Base-by-base conservation (phyloP, 2,113 vertebrate species). In the Phyllostomus discolor region DNA sequence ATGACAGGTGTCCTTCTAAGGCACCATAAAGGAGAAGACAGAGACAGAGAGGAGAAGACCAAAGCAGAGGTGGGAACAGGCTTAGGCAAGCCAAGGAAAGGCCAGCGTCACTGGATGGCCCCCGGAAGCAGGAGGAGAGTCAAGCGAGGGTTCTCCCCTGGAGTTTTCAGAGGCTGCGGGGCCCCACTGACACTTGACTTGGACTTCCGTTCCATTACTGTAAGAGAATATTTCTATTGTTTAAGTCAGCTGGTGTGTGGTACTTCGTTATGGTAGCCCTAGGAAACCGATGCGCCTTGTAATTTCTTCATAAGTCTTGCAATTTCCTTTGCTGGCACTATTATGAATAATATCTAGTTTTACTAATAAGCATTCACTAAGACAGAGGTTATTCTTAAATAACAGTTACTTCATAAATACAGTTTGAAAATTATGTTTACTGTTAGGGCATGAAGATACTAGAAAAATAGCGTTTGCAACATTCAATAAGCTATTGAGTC, bases 301-400 rank as follows among this genome's bases (percentile, higher is more conserved):
- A 52, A 52, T 17, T 52, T 52, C 16, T 17, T 52, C 3, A 1
- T 43, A 69, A 20, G 0, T n/a, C 52, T 82, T 85, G 1, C 22
- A 59, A 59, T 69, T 69, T 7, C 35, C 86, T 96, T 52, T 93
- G n/a, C 43, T 90, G 67, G 67, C 70, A 91, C 35, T 52, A 80
- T 15, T 10, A 33, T 50, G 15, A 83, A 7, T 66, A 62, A 72
- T 46, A 24, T 75, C 88, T 85, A 59, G 7, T 54, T 88, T 93
- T 73, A n/a, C 5, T 57, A 89, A 50, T 80, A 92, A 91, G 35
- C 33, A 2, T 54, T 73, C 31, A 35, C 43, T 50, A 87, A 96
- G 66, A 73, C 22, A 75, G 43, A 43, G 11, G 17, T 88, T 88
- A 41, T 70, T 80, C 43, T 31, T 17, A 88, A 66, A 73, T 69